These are phyloP conservation scores for Taxidea taxus DNA, from an alignment of 2,113 vertebrate species.

Conservation along the genomic window DNA sequence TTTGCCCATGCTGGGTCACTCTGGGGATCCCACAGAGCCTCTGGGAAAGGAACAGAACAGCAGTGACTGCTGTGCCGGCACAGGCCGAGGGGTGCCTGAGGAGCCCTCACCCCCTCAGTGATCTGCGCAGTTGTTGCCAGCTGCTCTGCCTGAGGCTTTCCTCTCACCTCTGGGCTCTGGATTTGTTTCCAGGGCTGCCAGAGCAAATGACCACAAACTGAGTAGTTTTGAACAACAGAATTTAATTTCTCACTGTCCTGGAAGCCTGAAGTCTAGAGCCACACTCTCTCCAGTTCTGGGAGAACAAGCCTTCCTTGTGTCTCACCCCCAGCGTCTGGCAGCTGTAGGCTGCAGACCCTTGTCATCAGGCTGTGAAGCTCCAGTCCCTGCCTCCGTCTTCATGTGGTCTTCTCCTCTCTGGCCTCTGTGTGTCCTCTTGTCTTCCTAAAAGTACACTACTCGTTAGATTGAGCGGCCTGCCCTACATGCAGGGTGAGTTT, in stretches of 20 bases:
- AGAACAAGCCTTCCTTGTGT: background rate
- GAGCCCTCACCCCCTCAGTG: background rate
- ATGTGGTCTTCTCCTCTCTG: background rate
- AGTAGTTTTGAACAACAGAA: background rate
- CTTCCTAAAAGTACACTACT: background rate
- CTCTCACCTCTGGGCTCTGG: background rate
- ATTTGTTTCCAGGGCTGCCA: background rate
- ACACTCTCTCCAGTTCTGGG: background rate
- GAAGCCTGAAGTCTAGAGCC: background rate
- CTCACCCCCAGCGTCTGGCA: rapidly evolving
- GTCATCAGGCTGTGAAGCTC: too few species aligned
- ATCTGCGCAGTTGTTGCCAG: background rate
- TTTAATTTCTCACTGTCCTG: background rate
- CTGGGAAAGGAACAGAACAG: background rate
- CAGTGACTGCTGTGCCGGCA: background rate
- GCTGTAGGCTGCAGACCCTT: background rate
- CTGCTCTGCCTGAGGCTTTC: background rate
- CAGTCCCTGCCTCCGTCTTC: background rate
- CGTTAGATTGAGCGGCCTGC: background rate
- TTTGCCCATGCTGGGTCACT: background rate
- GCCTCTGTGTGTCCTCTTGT: too few species aligned
- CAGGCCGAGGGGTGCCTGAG: background rate
- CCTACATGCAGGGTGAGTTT: background rate
- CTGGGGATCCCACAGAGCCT: background rate
- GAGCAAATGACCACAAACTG: background rate